Evolutionary conservation across 2,797 vertebrate species (phyloP), one percentile per base, ranked within the genome.

Genomic region (Enteromius viviparus): DNA sequence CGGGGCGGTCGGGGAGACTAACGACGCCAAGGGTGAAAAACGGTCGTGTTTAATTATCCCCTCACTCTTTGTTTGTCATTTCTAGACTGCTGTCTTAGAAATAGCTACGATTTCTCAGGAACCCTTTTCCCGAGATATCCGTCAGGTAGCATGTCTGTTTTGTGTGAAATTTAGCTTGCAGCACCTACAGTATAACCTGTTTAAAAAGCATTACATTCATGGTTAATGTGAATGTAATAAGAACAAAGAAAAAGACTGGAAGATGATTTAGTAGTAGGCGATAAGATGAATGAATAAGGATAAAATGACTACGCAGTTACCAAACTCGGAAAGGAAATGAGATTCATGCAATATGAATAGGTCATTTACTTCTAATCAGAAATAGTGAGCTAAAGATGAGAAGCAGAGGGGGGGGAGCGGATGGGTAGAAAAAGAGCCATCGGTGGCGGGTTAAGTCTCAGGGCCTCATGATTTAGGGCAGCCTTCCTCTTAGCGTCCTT

Each of bases 351-450:
- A 83, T 37, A 83, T 78, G 53, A 83, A 83, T 83, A 68, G 65
- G 34, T 71, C 15, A 83, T 77, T 83, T 85, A 85, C 76, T 58
- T 49, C 82, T 84, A 79, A 84, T 88, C 86, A 91, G 88, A 85
- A 84, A 32, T 58, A 71, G 64, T 49, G 32, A 69, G 75, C 55
- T 53, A 79, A 26, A 32, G 23, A 68, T 8, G 51, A 60, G 53
- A 85, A 37, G 71, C 77, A 1, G 78, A 19, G 17, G 64, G 3
- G 29, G 19, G 69, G 19, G 11, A 40, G 34, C 11, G 29, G 32
- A 29, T 21, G 49, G 62, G n/a, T 6, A 11, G n/a, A 55, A 49
- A 79, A 21, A 80, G 34, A 71, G 29, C 49, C 76, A 29, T 26
- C 8, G 19, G 8, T 4, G 66, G 66, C 45, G n/a, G 74, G 34